Evolutionary conservation across 2,113 vertebrate species (phyloP), one percentile per base, ranked within the genome.

Genomic region (Bujurquina vittata): DNA sequence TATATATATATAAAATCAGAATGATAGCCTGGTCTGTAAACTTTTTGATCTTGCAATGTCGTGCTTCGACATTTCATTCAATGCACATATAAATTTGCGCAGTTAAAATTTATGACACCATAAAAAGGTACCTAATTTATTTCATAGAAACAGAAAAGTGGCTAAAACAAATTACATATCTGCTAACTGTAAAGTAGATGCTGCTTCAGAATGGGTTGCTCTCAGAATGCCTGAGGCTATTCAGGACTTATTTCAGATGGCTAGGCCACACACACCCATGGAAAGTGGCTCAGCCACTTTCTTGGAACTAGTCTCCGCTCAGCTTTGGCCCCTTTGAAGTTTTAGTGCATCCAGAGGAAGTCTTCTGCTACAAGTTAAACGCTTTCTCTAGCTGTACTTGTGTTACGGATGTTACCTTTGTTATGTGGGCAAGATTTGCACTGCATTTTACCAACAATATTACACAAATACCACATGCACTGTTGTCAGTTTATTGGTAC

Each of bases 221-320:
- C 72, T 77, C 5, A 18, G 76, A 81, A 80, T 85, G 87, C 82
- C 78, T 81, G 88, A 83, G 88, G 88, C 79, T 84, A 79, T 81
- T 85, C 73, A 55, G 73, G 88, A 86, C 89, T 92, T 61, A 80
- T 86, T 93, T 88, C 80, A 88, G 58, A 91, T 83, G 88, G 82
- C 74, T 84, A 85, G 86, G 85, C 80, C 87, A 91, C 91, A 91
- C 87, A 87, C 83, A 84, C 84, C 69, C 86, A 52, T 40, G 84
- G 77, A 92, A 90, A 90, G 89, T 88, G 83, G 87, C 81, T 84
- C 46, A 82, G 81, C 86, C 85, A 85, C 89, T 88, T 91, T 89
- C 79, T 90, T 91, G 85, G 87, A 93, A 63, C 79, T 75, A 26
- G 83, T 88, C 83, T 78, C 79, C 62, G 84, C 88, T 92, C 85